Conservation (phyloP, 2,797 vertebrate species). For the Hirundo rustica region DNA sequence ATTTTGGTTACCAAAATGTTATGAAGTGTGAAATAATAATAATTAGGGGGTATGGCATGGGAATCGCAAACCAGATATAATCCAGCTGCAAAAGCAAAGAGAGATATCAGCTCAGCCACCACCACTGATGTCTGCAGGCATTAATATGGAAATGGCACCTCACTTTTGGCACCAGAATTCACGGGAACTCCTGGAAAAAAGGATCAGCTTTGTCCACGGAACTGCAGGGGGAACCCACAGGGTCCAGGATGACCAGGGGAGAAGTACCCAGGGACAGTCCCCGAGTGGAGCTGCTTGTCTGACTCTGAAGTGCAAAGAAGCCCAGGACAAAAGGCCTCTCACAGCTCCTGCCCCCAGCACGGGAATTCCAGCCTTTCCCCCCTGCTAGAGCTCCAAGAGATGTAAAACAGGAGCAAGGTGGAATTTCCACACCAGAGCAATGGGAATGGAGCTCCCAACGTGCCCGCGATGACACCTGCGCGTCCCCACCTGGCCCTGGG, state of each 20-base stretch:
- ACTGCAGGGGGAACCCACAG: neutral
- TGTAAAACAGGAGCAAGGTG: neutral
- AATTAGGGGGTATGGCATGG: conserved; percentile 51
- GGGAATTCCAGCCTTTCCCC: neutral
- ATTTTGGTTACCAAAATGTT: conserved; percentile 49
- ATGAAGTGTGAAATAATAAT: conserved; percentile 64
- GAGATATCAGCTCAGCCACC: conserved; percentile 16
- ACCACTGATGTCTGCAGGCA: neutral
- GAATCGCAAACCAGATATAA: conserved; percentile 7
- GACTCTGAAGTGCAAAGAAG: neutral
- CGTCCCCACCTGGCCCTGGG: neutral
- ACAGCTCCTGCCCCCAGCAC: neutral
- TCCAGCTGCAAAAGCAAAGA: conserved; percentile 49
- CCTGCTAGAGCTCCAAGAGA: neutral
- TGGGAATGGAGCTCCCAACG: accelerated
- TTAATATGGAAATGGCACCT: neutral
- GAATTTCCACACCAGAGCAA: accelerated
- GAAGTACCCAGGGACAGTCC: neutral
- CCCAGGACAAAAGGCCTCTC: neutral
- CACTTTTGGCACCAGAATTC: neutral
- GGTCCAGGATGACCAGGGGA: neutral
- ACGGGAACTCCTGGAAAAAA: neutral
- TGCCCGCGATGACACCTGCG: accelerated
- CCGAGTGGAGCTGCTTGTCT: neutral
- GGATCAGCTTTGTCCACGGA: neutral